Evolutionary conservation across 2,888 invertebrate species (phyloP).

Genomic region (Calameuta pallipes): DNA sequence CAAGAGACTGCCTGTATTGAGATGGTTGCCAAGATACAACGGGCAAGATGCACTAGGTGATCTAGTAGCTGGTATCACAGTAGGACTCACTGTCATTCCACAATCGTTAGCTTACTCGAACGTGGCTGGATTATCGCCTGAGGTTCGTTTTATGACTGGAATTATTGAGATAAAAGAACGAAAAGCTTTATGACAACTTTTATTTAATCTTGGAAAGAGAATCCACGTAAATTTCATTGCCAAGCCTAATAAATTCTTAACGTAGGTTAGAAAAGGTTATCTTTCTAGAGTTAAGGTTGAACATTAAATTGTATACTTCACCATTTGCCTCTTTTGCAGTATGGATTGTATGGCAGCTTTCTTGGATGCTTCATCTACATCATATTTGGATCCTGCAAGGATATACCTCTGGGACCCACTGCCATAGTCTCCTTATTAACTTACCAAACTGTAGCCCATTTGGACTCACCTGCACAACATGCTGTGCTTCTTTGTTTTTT

Average conservation of each 20-base stretch:
- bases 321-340: conserved; percentile 68
- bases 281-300: background rate
- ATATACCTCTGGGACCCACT: conserved; percentile 92
- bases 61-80: conserved; percentile 90
- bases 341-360: conserved; percentile 94
- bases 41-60: conserved; percentile 82
- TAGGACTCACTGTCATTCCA: conserved; percentile 93
- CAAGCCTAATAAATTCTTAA: no score
- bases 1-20: conserved; percentile 79
- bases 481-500: conserved; percentile 82
- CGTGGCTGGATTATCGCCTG: conserved; percentile 81
- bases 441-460: conserved; percentile 78
- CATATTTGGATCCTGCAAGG: conserved; percentile 90
- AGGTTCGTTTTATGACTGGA: conserved; percentile 64
- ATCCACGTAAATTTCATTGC: no score
- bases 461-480: conserved; percentile 71
- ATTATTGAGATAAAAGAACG: background rate
- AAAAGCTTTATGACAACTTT: background rate
- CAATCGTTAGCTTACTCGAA: conserved; percentile 87
- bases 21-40: conserved; percentile 84
- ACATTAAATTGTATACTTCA: conserved; percentile 13
- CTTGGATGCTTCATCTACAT: conserved; percentile 91
- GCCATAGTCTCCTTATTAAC: conserved; percentile 91
- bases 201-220: background rate
- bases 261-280: no score